These are phyloP conservation scores for Eurytoma californica DNA, from an alignment of 2,888 invertebrate genomes.

Conservation along the genomic window DNA sequence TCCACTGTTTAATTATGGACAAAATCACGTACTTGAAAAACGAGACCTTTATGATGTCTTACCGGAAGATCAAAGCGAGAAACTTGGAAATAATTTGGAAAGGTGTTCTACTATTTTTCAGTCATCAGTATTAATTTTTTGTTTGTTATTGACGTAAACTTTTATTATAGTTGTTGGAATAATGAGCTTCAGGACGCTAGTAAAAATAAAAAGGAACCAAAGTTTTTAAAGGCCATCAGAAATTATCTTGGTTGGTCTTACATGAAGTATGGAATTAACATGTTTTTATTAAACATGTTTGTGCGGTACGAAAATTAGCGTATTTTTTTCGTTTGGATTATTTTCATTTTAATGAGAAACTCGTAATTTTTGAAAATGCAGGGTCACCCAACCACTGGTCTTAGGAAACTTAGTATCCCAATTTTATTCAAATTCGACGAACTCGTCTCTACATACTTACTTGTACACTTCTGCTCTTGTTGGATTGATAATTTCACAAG, in stretches of 20 bases:
- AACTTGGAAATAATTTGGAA: slow-evolving; percentile 81
- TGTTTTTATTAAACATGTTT: slow-evolving; percentile 76
- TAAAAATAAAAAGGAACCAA: slow-evolving; percentile 77
- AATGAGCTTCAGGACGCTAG: slow-evolving; percentile 77
- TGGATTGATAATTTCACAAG: slow-evolving; percentile 77
- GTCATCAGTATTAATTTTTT: background rate
- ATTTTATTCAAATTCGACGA: slow-evolving; percentile 74
- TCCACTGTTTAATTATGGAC: slow-evolving; percentile 80
- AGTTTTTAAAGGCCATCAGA: slow-evolving; percentile 78
- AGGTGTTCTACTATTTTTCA: slow-evolving; percentile 68
- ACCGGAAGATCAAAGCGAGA: slow-evolving; percentile 80
- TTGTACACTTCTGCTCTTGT: slow-evolving; percentile 76
- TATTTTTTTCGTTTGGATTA: background rate
- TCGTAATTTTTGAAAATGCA: slow-evolving; percentile 75
- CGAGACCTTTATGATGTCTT: slow-evolving; percentile 82
- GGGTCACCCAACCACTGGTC: slow-evolving; percentile 10
- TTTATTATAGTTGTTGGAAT: slow-evolving; percentile 77
- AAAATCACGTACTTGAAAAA: slow-evolving; percentile 79
- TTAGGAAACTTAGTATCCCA: slow-evolving; percentile 79
- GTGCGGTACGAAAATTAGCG: background rate
- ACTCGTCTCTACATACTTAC: slow-evolving; percentile 79
- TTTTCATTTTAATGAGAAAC: slow-evolving; percentile 64
- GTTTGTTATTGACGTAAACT: background rate
- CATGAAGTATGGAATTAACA: slow-evolving; percentile 78
- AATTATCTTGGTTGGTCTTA: slow-evolving; percentile 80